A percentile compares a stretch with the other conserved stretches of the same genome.
These are phyloP conservation scores for Electrona antarctica DNA, from an alignment of 2,113 vertebrate genomes.

Conservation along the genomic window DNA sequence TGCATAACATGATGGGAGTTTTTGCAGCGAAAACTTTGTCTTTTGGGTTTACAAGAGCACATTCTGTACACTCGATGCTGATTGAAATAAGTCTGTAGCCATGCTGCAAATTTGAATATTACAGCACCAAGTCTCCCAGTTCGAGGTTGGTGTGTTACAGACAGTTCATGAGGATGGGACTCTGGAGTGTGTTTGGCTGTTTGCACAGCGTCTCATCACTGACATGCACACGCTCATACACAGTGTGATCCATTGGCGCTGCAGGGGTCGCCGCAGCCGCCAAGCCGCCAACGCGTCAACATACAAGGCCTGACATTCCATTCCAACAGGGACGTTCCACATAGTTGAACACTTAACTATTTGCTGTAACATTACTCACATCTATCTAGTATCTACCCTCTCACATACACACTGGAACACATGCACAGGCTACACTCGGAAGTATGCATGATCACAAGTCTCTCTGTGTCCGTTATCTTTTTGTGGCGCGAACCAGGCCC, in stretches of 20 bases:
- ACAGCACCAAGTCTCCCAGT: too few species aligned
- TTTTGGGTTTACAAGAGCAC: too few species aligned
- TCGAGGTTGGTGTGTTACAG: too few species aligned
- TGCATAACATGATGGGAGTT: background rate
- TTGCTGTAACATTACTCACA: constrained; percentile 1
- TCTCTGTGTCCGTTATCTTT: background rate
- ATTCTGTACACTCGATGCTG: too few species aligned
- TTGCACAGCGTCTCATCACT: too few species aligned
- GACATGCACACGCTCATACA: too few species aligned
- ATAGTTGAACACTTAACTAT: background rate
- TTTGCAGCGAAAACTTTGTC: too few species aligned
- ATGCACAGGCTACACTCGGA: background rate
- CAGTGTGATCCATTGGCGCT: background rate
- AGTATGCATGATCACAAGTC: background rate
- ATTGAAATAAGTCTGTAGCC: too few species aligned
- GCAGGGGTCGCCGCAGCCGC: constrained; percentile 19
- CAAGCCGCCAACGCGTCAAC: constrained; percentile 29
- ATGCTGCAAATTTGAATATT: too few species aligned
- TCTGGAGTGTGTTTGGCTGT: too few species aligned
- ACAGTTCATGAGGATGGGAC: too few species aligned
- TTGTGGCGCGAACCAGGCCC: background rate
- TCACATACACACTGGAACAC: background rate
- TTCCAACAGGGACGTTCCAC: constrained; percentile 24
- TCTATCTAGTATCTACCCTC: background rate
- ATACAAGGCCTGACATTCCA: constrained; percentile 38